These are phyloP conservation scores for Acanthopleura granulata DNA, from an alignment of 2,888 invertebrate genomes.

Conservation along the genomic window DNA sequence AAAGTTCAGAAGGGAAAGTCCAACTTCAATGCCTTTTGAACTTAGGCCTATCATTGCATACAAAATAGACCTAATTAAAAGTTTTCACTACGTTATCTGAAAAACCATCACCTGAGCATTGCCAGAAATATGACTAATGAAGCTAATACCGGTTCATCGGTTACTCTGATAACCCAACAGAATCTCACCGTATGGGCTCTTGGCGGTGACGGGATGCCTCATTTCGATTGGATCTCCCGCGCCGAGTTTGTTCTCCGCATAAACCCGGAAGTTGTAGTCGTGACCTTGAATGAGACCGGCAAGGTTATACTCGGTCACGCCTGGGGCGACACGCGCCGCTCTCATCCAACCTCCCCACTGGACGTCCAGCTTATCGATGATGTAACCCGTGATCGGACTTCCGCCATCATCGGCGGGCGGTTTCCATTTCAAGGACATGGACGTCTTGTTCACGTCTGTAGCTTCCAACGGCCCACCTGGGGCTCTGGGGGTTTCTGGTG, in stretches of 20 bases:
- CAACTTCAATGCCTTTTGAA: no score
- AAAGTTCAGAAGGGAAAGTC: no score
- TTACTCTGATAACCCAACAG: neutral
- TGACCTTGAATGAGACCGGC: constrained; percentile 49
- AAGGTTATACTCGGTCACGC: constrained; percentile 36
- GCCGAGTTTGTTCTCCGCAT: constrained; percentile 68
- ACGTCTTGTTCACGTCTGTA: constrained; percentile 47
- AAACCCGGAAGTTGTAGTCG: constrained; percentile 65
- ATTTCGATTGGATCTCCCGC: constrained; percentile 77
- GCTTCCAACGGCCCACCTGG: constrained; percentile 53
- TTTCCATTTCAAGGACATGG: constrained; percentile 65
- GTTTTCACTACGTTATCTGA: neutral
- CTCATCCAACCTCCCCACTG: constrained; percentile 58
- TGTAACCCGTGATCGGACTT: constrained; percentile 61
- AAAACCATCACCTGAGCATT: neutral
- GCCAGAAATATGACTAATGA: no score
- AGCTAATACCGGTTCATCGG: no score
- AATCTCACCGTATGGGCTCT: constrained; percentile 78
- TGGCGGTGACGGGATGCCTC: constrained; percentile 76
- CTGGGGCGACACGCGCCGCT: constrained; percentile 45
- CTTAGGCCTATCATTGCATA: no score
- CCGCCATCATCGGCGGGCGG: constrained; percentile 65
- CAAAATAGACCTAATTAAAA: no score
- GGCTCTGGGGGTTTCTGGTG: constrained; percentile 57
- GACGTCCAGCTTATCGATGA: constrained; percentile 59